phyloP scores from a whole-genome alignment of 2,113 vertebrate genomes.

The Neogale vison region DNA sequence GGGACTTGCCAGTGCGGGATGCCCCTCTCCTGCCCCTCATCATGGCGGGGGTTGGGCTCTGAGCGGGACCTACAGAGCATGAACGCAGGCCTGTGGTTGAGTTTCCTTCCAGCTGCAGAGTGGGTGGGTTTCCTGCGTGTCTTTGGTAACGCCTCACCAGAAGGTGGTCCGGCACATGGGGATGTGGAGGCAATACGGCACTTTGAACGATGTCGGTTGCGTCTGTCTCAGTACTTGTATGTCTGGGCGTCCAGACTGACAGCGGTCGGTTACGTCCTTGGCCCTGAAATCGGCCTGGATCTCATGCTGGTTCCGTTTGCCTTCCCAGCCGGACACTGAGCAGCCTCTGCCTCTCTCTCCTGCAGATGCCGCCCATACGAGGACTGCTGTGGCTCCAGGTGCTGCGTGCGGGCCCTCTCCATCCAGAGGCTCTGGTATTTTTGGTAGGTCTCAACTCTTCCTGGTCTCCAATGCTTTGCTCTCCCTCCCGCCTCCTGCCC shows the following conservation, averaged over 20 bases:
- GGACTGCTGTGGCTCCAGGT: slow-evolving; percentile 97
- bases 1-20: fast-evolving
- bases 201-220: fast-evolving
- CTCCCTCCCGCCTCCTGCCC: background rate
- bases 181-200: fast-evolving
- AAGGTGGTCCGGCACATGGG: background rate
- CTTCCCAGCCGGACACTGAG: background rate
- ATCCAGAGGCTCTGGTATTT: slow-evolving; percentile 99
- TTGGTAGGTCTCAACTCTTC: slow-evolving; percentile 88
- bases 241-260: background rate
- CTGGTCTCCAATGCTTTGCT: background rate
- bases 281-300: background rate
- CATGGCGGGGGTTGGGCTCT: fast-evolving
- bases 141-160: background rate
- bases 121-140: no score
- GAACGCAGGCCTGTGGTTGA: fast-evolving
- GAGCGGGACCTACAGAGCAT: fast-evolving
- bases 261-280: background rate
- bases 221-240: background rate
- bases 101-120: background rate
- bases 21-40: fast-evolving
- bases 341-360: slow-evolving; percentile 16
- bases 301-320: fast-evolving
- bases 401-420: slow-evolving; percentile 95
- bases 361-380: slow-evolving; percentile 97